Base-by-base conservation (phyloP, 2,888 invertebrate genomes). In the Rhamnusium bicolor region DNA sequence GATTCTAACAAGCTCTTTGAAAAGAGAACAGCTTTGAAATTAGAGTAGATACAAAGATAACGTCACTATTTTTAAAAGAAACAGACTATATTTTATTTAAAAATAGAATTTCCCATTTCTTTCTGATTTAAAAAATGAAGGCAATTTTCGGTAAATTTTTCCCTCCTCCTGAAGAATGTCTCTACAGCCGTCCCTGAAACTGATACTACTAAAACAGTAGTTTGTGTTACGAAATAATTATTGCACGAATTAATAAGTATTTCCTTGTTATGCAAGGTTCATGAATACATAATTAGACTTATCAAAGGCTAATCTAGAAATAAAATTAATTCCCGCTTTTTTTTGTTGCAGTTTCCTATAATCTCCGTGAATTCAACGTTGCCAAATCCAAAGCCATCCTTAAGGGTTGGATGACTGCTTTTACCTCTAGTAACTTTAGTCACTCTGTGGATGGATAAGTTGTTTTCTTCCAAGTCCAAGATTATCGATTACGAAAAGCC, bases 311-410 rank as follows among this genome's bases (percentile, higher is more conserved):
- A 65, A 10, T 32, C 8, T 6, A n/a, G 47, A 2, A 54, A 27
- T n/a, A 24, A 46, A 29, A 71, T 14, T 71, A 49, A 58, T 27
- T n/a, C 40, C 40, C 10, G 19, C 51, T 21, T 53, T 40, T 58
- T 68, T 76, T 74, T 76, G 70, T 80, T 80, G 10, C 76, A 80
- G 78, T 63, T 40, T 69, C 70, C 58, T 63, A 63, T 68, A 78
- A 74, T 74, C 71, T 79, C 81, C 83, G 83, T 83, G 83, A 83
- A 83, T 82, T 83, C 83, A 75, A 71, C 72, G 82, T 82, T 83
- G 83, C 83, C 83, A 83, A 82, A 82, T 71, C 65, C 66, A 74
- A 74, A 69, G 61, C 75, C 72, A 77, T 74, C 71, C 72, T 72
- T 53, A 72, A 68, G 71, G 67, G 54, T 65, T 61, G 53, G 65